Conservation (phyloP, 2,888 invertebrate genomes). For the Deladenus siricidicola region DNA sequence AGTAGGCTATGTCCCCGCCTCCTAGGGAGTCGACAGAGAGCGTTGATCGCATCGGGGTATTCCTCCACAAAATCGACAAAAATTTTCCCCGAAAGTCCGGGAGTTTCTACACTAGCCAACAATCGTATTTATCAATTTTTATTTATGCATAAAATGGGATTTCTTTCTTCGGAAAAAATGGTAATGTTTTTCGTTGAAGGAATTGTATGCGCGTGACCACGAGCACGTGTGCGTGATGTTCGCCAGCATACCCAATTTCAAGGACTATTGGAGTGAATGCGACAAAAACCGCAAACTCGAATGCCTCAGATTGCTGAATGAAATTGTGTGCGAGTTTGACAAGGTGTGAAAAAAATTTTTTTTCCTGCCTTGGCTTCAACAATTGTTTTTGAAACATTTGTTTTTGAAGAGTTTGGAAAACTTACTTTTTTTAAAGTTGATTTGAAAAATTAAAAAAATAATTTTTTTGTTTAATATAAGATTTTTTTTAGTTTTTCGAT, state of each 20-base stretch:
- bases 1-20: no score
- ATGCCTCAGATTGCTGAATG: slow-evolving; percentile 82
- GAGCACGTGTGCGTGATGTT: slow-evolving; percentile 92
- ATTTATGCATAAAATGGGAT: no score
- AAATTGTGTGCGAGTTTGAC: slow-evolving; percentile 96
- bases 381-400: not conserved
- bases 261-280: slow-evolving; percentile 52
- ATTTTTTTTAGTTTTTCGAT: no score
- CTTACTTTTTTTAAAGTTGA: not conserved
- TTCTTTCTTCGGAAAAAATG: no score
- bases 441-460: not conserved
- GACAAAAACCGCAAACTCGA: slow-evolving; percentile 91
- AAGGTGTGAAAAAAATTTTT: slow-evolving; percentile 62
- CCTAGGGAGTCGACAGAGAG: no score
- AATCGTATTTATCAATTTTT: no score
- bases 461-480: no score
- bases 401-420: not conserved
- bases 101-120: no score
- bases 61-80: no score
- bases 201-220: slow-evolving; percentile 87
- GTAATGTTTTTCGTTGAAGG: no score
- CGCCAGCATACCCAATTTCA: slow-evolving; percentile 90
- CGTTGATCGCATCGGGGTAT: no score
- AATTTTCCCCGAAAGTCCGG: no score
- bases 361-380: not conserved